phyloP scores from a whole-genome alignment of 1,140 invertebrate species.

The Akabosia matsudoensis region DNA sequence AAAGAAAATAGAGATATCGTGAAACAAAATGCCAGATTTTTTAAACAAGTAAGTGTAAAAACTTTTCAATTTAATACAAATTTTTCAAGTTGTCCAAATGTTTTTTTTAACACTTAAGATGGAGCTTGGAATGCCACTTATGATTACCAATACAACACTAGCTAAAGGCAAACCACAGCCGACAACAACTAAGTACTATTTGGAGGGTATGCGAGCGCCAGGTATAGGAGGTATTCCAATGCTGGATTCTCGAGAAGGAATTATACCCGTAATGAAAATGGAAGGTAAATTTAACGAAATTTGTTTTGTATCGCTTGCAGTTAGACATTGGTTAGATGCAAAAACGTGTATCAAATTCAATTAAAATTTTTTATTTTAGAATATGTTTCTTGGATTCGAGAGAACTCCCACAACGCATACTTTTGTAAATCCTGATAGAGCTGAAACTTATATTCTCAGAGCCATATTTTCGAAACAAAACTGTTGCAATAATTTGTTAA shows the following conservation, averaged over 20 bases:
- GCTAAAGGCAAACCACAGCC: neutral
- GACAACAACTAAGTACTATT: neutral
- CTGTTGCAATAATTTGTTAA: neutral
- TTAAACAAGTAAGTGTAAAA: neutral
- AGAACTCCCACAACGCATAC: conserved; percentile 10
- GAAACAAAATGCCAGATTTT: neutral
- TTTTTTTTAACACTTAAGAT: neutral
- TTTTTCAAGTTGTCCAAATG: neutral
- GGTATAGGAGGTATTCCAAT: neutral
- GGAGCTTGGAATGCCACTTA: conserved; percentile 8
- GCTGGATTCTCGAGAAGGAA: neutral
- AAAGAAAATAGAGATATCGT: too few species aligned
- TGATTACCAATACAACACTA: neutral
- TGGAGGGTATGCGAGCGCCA: neutral
- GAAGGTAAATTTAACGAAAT: conserved; percentile 14
- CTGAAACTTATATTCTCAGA: too few species aligned
- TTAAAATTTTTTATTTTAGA: conserved; percentile 22
- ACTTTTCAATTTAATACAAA: neutral
- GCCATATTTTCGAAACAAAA: neutral
- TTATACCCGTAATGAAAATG: neutral
- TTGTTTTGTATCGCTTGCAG: neutral
- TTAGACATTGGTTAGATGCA: neutral
- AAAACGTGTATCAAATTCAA: neutral
- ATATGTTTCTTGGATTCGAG: conserved; percentile 27
- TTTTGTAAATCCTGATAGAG: conserved; percentile 11